Base-by-base conservation (phyloP, 2,888 invertebrate species). In the Caenorhabditis sp. region DNA sequence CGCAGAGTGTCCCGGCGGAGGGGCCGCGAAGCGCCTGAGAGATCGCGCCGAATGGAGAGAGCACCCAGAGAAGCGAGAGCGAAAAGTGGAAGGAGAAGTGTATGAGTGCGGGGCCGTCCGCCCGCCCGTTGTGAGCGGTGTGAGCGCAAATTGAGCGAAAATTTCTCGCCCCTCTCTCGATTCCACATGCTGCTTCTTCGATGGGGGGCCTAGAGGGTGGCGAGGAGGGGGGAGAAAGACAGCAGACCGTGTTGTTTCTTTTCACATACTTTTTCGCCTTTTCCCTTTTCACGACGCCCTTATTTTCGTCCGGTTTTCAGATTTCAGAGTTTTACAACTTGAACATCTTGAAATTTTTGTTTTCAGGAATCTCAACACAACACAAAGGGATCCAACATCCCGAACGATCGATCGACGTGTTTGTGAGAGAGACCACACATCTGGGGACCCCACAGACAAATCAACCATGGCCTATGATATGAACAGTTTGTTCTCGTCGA, bases 391-490 rank as follows among this genome's bases (percentile, higher is more conserved):
- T 66, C 49, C 16, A 19, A 47, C 47, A 68, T 68, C 68, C 38
- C 54, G 54, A 54, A 38, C 68, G 68, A 68, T 68, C 66, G 66
- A 66, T 68, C 51, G 66, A 66, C 66, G 66, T 68, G 54, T 35
- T 35, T 66, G 51, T 35, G 66, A 2, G 66, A 22, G 35, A 12
- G 24, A 47, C 19, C n/a, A n/a, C n/a, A n/a, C n/a, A n/a, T n/a
- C n/a, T n/a, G n/a, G n/a, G n/a, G n/a, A n/a, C n/a, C n/a, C 5
- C 14, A 35, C 28, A 44, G 68, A 66, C 7, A 31, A 7, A 31
- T 6, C 7, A 31, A 7, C 31, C 1, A 82, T 82, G 82, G 58
- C 82, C 44, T 82, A 77, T 31, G 82, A 82, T 47, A 77, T 82
- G 73, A 74, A 69, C 12, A 63, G 77, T 51, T 49, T 82, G 8